Conservation (phyloP, 2,888 invertebrate genomes). For the Trachelus tabidus region DNA sequence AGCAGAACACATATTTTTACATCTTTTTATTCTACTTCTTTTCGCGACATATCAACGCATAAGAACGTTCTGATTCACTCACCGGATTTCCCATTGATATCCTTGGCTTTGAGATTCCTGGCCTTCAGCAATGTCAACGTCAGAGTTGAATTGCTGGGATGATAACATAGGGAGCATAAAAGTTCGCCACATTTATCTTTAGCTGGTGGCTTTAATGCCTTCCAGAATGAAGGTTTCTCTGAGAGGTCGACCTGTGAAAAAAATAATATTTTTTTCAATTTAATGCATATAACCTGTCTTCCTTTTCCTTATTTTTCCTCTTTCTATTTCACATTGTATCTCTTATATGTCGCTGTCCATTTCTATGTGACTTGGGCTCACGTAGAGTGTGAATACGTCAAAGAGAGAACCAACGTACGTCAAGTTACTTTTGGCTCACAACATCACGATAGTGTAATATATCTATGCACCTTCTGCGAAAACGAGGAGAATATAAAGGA, state of each 20-base stretch:
- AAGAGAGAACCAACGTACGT: not conserved
- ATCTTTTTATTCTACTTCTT: not conserved
- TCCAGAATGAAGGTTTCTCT: constrained; percentile 95
- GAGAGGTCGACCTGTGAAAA: constrained; percentile 83
- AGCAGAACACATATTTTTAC: not conserved
- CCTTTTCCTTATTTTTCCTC: not conserved
- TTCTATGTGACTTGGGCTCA: not conserved
- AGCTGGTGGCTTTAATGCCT: constrained; percentile 89
- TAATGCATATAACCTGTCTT: not conserved
- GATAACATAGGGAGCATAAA: constrained; percentile 92
- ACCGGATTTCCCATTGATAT: constrained; percentile 96
- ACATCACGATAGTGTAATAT: not conserved
- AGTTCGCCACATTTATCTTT: constrained; percentile 95
- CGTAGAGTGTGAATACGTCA: not conserved
- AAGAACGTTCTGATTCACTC: constrained; percentile 40
- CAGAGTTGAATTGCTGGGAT: constrained; percentile 93
- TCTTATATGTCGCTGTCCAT: not conserved
- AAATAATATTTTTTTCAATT: not conserved
- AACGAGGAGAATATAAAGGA: not conserved
- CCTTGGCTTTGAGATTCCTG: constrained; percentile 94
- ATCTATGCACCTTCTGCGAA: not conserved
- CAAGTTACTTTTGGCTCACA: not conserved
- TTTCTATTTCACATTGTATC: not conserved
- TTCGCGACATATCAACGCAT: not conserved
- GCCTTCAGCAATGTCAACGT: constrained; percentile 93